Conservation (phyloP, 1,140 invertebrate species). For the Heliconius eleuchia region DNA sequence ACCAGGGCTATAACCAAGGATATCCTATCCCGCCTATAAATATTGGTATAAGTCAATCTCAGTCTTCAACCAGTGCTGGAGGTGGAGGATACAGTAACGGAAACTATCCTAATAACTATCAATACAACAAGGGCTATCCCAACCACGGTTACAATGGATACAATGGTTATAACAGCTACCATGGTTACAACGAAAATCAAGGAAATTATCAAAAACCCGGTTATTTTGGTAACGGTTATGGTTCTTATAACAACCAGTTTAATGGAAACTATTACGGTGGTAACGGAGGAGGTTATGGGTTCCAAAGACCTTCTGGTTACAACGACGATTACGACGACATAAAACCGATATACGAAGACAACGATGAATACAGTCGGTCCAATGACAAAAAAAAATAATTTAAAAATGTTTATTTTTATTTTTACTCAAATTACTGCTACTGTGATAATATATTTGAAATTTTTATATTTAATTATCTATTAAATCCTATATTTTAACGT, state of each 20-base stretch:
- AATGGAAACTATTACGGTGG: slow-evolving; percentile 65
- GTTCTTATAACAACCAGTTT: slow-evolving; percentile 63
- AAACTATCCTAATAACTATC: slow-evolving; percentile 64
- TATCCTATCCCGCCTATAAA: slow-evolving; percentile 62
- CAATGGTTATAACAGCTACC: slow-evolving; percentile 37
- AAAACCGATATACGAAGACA: slow-evolving; percentile 15
- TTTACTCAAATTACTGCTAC: not conserved
- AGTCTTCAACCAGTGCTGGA: slow-evolving; percentile 61
- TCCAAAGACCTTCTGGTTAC: slow-evolving; percentile 42
- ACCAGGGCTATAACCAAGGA: slow-evolving; percentile 39
- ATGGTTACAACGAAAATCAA: not conserved
- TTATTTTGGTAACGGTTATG: slow-evolving; percentile 54
- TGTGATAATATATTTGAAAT: not conserved
- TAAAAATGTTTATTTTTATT: not conserved
- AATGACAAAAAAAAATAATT: slow-evolving; percentile 28
- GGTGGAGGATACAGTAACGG: slow-evolving; percentile 56
- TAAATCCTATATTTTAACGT: not conserved
- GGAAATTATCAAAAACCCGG: slow-evolving; percentile 37
- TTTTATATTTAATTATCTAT: not conserved
- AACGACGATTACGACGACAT: slow-evolving; percentile 33
- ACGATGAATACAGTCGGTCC: slow-evolving; percentile 31
- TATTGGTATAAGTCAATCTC: slow-evolving; percentile 72
- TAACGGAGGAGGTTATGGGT: slow-evolving; percentile 48
- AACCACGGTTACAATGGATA: slow-evolving; percentile 38
- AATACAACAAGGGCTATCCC: slow-evolving; percentile 50